Evolutionary conservation across 2,797 vertebrate species (phyloP), one percentile per base, ranked within the genome.

Genomic region (Danio aesculapii): DNA sequence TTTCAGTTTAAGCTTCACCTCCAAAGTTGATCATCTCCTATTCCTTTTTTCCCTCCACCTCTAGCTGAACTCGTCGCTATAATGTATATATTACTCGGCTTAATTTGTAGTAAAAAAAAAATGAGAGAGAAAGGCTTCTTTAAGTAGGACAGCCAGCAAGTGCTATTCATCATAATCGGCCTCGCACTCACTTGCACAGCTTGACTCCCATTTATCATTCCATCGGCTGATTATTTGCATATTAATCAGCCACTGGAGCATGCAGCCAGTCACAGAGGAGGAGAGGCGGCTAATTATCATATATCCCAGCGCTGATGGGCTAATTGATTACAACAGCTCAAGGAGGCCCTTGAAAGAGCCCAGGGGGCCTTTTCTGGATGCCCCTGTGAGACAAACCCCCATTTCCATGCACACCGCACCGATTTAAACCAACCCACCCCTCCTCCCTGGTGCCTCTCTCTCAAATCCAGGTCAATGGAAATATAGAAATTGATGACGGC

Each of bases 311-410:
- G 94, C 95, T 95, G 94, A 96, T 95, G 94, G 93, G 94, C 93
- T 96, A 96, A 96, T 96, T 96, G 95, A 96, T 96, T 96, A 96
- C 92, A 95, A 95, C 95, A 96, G 95, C 94, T 94, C 92, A 90
- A 92, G 88, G 91, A 89, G 89, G 91, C 92, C 95, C 93, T 90
- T 85, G 94, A 94, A 74, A 72, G 62, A 67, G 17, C 75, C 81
- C 80, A 62, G 50, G 74, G 81, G 77, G 66, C n/a, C 91, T 88
- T 87, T 79, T 87, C 89, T 88, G 90, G 89, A 90, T 90, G 89
- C 91, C 92, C 91, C 79, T 63, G 12, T 70, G 49, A 69, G 59
- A 78, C 72, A 16, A 47, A 47, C 17, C n/a, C 52, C 59, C 49
- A 16, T 88, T 83, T 84, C 89, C 90, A 90, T 75, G 88, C 46